Percentiles rank a stretch among this genome's conserved stretches.
phyloP scores from a whole-genome alignment of 2,113 vertebrate genomes.

The Podarcis raffonei region DNA sequence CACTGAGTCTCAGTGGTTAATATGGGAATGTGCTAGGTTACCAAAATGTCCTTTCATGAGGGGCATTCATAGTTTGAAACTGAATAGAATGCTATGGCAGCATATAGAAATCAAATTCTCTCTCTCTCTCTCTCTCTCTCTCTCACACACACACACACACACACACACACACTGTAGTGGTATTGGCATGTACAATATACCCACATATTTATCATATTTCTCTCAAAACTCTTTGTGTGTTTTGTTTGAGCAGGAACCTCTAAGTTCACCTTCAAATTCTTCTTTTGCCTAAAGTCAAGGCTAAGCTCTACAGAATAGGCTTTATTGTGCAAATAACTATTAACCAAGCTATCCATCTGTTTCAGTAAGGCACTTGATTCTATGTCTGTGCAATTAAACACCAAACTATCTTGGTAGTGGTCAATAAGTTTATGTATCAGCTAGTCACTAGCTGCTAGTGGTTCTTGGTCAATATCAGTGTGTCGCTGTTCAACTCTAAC shows the following conservation, averaged over 20 bases:
- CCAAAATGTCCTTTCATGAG: not conserved
- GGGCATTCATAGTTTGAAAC: not conserved
- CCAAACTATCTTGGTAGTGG: not conserved
- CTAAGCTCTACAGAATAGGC: not conserved
- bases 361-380: not conserved
- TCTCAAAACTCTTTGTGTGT: not conserved
- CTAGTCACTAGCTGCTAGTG: not conserved
- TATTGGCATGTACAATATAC: not conserved
- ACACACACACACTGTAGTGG: not conserved
- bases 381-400: not conserved
- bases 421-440: slow-evolving; percentile 26
- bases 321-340: not conserved
- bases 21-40: not conserved
- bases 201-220: not conserved
- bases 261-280: not conserved
- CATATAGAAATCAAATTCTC: not conserved
- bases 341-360: not conserved
- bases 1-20: no score
- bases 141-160: no score
- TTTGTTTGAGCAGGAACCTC: not conserved
- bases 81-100: not conserved
- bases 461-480: slow-evolving; percentile 23
- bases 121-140: not conserved
- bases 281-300: not conserved
- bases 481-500: not conserved